phyloP scores from a whole-genome alignment of 2,888 invertebrate species.

The Orthosia gothica region DNA sequence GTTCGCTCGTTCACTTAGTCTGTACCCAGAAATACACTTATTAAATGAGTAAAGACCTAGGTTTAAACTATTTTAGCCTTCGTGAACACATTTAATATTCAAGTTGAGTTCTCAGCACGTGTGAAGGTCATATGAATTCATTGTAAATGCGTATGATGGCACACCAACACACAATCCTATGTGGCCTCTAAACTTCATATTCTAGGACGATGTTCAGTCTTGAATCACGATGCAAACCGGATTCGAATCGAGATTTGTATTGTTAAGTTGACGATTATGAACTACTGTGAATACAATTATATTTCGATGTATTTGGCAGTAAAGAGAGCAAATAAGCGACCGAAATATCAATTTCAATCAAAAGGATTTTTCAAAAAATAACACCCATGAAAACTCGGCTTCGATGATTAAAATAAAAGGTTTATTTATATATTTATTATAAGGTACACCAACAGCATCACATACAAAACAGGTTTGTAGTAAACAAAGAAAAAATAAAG shows the following conservation, averaged over 20 bases:
- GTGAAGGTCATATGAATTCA: constrained; percentile 1
- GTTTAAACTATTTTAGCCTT: neutral
- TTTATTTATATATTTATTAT: too few relatives aligned
- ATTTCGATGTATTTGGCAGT: neutral
- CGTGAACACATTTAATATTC: constrained; percentile 28
- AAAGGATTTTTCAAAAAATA: neutral
- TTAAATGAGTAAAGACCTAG: neutral
- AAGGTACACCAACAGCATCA: too few relatives aligned
- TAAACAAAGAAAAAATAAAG: too few relatives aligned
- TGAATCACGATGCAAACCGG: neutral
- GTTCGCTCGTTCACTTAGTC: neutral
- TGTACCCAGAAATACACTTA: neutral
- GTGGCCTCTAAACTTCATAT: neutral
- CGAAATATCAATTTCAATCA: neutral
- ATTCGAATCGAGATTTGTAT: neutral
- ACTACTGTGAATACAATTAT: neutral
- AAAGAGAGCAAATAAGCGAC: neutral
- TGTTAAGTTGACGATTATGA: neutral
- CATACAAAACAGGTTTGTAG: too few relatives aligned
- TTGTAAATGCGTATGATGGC: constrained; percentile 6
- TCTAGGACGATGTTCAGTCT: too few relatives aligned
- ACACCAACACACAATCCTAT: neutral
- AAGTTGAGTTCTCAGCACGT: constrained; percentile 13
- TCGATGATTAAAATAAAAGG: too few relatives aligned
- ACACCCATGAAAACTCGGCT: neutral